Evolutionary conservation across 2,113 vertebrate species (phyloP), one percentile per base, ranked within the genome.

Genomic region (Corythoichthys haematopterus): DNA sequence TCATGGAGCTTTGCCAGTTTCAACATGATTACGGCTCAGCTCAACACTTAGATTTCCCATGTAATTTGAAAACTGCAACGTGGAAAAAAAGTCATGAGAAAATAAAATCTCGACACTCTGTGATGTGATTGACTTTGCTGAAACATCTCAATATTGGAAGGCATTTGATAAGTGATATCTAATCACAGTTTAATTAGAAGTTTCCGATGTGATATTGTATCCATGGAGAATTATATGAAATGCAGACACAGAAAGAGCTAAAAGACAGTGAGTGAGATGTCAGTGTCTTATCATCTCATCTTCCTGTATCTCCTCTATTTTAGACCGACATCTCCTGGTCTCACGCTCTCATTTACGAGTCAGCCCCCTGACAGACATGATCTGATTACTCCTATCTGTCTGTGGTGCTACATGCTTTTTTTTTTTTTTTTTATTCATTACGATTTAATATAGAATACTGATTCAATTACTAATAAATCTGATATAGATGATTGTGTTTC

Each of bases 101-200:
- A 91, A 87, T 91, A 80, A 90, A 91, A 91, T 89, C 86, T 84
- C 86, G 77, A 91, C 90, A 33, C 33, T 2, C 33, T 15, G 87
- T 83, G 65, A 87, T 90, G 83, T 90, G 89, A 92, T 89, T 90
- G 84, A 88, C 85, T 91, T 90, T 79, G 84, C 83, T 72, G 84
- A 90, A 55, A 87, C 87, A 90, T 91, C 88, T 83, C 78, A 72
- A 82, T 90, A 89, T 87, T 82, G 57, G 66, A 86, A 71, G 65
- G 68, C 78, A 75, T 89, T 90, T 91, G 87, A 91, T 89, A 91
- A 88, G 85, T 72, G 64, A 80, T 79, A 87, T 79, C 80, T 88
- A 90, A 91, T 91, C 84, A 79, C 70, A 71, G 76, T 89, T 89
- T 90, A 91, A 91, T 90, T 89, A 88, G 76, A 77, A 85, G 71